phyloP scores from a whole-genome alignment of 1,140 invertebrate genomes.

The Trinorchestia longiramus region DNA sequence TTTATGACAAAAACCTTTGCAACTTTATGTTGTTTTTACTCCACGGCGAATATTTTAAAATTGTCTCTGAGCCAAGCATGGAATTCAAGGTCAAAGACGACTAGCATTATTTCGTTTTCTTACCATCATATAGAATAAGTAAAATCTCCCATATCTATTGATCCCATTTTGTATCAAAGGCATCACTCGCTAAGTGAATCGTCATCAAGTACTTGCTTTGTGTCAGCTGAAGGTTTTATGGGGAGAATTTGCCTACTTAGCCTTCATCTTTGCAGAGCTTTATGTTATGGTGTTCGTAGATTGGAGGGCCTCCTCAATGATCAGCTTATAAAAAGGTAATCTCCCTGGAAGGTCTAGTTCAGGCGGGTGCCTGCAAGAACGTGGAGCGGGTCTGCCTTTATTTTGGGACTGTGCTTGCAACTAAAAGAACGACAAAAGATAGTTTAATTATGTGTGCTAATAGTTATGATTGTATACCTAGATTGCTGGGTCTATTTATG shows the following conservation, averaged over 20 bases:
- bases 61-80: background rate
- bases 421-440: too few relatives aligned
- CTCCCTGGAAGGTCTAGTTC: background rate
- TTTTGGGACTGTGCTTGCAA: background rate
- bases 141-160: background rate
- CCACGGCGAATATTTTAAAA: background rate
- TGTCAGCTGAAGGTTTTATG: background rate
- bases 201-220: background rate
- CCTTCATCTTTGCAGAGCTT: background rate
- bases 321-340: background rate
- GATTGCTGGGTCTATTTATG: background rate
- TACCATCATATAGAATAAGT: background rate
- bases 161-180: background rate
- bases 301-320: background rate
- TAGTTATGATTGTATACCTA: background rate
- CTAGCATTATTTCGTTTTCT: background rate
- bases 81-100: background rate
- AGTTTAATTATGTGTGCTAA: background rate
- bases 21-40: background rate
- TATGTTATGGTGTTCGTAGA: background rate
- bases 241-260: background rate
- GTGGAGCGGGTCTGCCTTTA: background rate
- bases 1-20: background rate
- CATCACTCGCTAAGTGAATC: background rate
- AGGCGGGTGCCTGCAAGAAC: too few relatives aligned